Evolutionary conservation across 1,140 invertebrate genomes (phyloP), one percentile per base, ranked within the genome.

Genomic region (Drosophila serrata): DNA sequence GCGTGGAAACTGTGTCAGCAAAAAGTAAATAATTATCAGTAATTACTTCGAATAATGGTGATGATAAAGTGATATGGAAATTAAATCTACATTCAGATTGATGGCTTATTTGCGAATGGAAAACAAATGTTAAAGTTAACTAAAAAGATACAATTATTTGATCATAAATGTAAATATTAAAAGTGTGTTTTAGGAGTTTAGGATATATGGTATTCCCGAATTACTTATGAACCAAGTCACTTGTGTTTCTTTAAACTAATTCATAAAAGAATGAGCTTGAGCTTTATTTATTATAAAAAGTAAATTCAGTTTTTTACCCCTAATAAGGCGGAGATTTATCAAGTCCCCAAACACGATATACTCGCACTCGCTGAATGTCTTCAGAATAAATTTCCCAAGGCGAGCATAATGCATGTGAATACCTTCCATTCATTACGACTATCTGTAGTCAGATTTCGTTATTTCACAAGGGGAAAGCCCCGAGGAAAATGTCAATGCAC

Each of bases 401-500:
- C 74, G 48, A 56, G 46, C 75, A 77, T 77, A 69, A 69, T 42
- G 49, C 57, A 69, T 76, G 53, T 31, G 53, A 67, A 67, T 42
- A 22, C 62, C 37, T 75, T 17, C 40, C 31, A 75, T 64, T 70
- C 64, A 82, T 64, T 60, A 40, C 53, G 60, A 40, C 39, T 55
- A 82, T 79, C 49, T 74, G 42, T 48, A 77, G 45, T 63, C 74
- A 79, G 78, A 84, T 75, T 67, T 62, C 22, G 68, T 81, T 81
- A 59, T 35, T 4, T 17, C 61, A 24, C 33, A 24, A 40, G 33
- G 56, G 17, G 15, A 31, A 60, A 57, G 40, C 39, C 55, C 37
- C 55, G 24, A 49, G 48, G 45, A 61, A 57, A 62, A 62, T 81
- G 84, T 86, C 82, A 88, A 82, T 88, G 82, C 84, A 88, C 82